Conservation (phyloP, 1,140 invertebrate genomes). For the Drosophila nebulosa region DNA sequence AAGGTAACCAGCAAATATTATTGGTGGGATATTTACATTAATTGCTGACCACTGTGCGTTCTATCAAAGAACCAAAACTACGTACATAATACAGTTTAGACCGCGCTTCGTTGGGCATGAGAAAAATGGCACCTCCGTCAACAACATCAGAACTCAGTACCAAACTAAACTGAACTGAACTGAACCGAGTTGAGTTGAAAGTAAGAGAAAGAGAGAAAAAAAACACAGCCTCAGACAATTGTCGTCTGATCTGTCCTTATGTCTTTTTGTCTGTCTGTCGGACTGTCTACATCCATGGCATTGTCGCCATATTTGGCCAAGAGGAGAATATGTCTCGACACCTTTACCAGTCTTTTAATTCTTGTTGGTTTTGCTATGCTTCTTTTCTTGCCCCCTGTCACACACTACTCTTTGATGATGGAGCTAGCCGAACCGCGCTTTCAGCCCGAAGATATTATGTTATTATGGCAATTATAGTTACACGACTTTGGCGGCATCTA, state of each 20-base stretch:
- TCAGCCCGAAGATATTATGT: slow-evolving; percentile 64
- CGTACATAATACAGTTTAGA: slow-evolving; percentile 33
- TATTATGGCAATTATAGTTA: slow-evolving; percentile 79
- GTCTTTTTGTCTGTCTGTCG: not conserved
- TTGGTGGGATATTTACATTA: too few relatives aligned
- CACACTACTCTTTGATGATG: not conserved
- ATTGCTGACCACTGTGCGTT: slow-evolving; percentile 16
- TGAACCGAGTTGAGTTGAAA: not conserved
- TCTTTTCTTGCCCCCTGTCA: slow-evolving; percentile 15
- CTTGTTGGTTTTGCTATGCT: slow-evolving; percentile 15
- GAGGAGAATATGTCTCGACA: slow-evolving; percentile 63
- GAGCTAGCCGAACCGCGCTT: not conserved
- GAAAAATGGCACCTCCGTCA: slow-evolving; percentile 65
- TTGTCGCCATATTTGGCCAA: slow-evolving; percentile 33
- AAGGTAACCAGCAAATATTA: not conserved
- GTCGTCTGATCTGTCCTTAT: slow-evolving; percentile 28
- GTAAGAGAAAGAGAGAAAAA: too few relatives aligned
- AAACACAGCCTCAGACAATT: slow-evolving; percentile 36
- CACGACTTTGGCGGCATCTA: slow-evolving; percentile 71
- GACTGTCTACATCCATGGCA: slow-evolving; percentile 15
- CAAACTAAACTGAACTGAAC: not conserved
- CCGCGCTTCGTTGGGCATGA: slow-evolving; percentile 61
- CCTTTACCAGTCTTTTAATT: slow-evolving; percentile 36
- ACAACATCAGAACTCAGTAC: not conserved
- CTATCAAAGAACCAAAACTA: not conserved